Base-by-base conservation (phyloP, 2,113 vertebrate species). In the Leuciscus idus region DNA sequence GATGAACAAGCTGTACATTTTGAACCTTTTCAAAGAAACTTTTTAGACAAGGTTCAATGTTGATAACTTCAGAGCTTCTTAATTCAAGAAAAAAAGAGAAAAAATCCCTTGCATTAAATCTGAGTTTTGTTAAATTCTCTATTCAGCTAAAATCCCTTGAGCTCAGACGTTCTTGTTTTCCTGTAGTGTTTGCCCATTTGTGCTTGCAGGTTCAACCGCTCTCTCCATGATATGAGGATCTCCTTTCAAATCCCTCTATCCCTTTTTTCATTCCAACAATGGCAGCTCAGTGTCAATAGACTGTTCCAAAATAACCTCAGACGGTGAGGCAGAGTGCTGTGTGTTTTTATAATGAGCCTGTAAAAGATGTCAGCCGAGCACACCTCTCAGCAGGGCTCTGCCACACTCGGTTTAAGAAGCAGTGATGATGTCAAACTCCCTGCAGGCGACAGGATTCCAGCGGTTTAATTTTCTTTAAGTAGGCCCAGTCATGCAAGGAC, bases 271-370 rank as follows among this genome's bases (percentile, higher is more conserved):
- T 66, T 83, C 79, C 77, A 64, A 86, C 88, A 89, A 82, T 89
- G 57, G 85, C 36, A n/a, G 28, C 62, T 55, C 39, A 28, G 26
- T 75, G 68, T 66, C 83, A 68, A n/a, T 73, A 43, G 73, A 83
- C 62, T 26, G 83, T 78, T 82, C 86, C 64, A 84, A 87, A 89
- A 87, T 87, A 87, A 85, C 84, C 62, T 19, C 81, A 86, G 88
- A 84, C 57, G 6, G 36, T n/a, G 39, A 43, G 59, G 57, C 23
- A 30, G 68, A 55, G 84, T 28, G 48, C 46, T 33, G 83, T 68
- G 80, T 84, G 80, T 87, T 87, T 87, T 85, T 85, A 87, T 87
- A 74, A 87, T 89, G 86, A 87, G 66, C 36, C 72, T 64, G 62
- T 62, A 21, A 17, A 36, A 79, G 73, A 43, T 52, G 85, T 89